These are phyloP conservation scores for Corapipo altera DNA, from an alignment of 2,113 vertebrate genomes.

Conservation along the genomic window DNA sequence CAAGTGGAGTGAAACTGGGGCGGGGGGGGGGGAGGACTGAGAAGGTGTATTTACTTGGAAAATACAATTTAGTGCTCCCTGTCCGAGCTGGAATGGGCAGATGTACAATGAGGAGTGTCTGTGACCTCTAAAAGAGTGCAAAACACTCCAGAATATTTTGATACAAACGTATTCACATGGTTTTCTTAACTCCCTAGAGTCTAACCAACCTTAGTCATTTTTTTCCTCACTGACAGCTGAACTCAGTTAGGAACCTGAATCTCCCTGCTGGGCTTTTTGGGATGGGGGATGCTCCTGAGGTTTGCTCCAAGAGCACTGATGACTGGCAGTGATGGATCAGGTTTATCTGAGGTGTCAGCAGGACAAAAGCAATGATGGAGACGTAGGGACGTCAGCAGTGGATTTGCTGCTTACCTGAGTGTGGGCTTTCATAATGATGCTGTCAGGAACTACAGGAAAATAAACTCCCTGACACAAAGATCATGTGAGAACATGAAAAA, in stretches of 20 bases:
- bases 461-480: background rate
- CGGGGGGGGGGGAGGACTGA: background rate
- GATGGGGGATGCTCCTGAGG: background rate
- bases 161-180: rapidly evolving
- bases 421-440: rapidly evolving
- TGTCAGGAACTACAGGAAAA: background rate
- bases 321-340: background rate
- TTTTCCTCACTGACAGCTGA: background rate
- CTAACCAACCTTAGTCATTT: background rate
- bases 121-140: background rate
- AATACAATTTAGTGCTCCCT: background rate
- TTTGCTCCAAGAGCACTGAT: background rate
- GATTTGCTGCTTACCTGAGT: background rate
- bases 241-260: background rate
- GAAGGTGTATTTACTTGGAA: background rate
- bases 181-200: background rate
- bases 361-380: background rate
- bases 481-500: background rate
- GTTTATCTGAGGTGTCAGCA: background rate
- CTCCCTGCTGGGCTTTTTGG: background rate
- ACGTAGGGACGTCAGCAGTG: background rate
- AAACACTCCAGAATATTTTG: background rate
- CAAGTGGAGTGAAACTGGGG: background rate
- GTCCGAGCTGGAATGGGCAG: background rate
- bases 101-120: background rate